Conservation (phyloP, 1,140 invertebrate genomes). For the Diachasmimorpha longicaudata region DNA sequence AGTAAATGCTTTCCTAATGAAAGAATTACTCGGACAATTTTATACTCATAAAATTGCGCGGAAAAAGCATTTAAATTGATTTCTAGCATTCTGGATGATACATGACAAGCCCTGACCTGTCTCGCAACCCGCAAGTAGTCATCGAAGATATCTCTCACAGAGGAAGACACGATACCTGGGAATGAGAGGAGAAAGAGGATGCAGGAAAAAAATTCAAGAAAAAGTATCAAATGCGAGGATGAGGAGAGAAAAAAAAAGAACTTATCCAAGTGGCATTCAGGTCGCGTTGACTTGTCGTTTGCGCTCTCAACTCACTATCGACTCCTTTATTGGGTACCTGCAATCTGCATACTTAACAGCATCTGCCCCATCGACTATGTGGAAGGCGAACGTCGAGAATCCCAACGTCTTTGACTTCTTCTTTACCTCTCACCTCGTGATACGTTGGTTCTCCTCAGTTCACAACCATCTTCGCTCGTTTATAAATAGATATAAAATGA, state of each 20-base stretch:
- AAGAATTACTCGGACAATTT: not conserved
- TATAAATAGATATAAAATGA: constrained; percentile 1
- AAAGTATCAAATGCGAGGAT: not conserved
- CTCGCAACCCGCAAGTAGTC: not conserved
- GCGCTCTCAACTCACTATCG: constrained; percentile 3
- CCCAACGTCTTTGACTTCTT: not conserved
- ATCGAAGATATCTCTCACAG: not conserved
- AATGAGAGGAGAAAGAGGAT: not conserved
- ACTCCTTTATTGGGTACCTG: not conserved
- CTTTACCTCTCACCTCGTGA: constrained; percentile 13
- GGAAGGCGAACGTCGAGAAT: not conserved
- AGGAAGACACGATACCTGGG: not conserved
- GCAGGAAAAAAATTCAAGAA: not conserved
- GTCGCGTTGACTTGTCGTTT: constrained; percentile 10
- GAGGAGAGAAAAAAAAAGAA: not conserved
- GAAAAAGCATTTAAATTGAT: not conserved
- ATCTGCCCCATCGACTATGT: not conserved
- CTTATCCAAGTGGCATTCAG: not conserved
- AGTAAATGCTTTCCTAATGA: not conserved
- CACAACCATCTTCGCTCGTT: not conserved
- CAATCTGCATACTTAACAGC: constrained; percentile 7
- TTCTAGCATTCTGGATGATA: not conserved
- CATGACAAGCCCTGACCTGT: not conserved
- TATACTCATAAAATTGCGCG: not conserved
- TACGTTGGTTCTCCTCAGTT: not conserved